Evolutionary conservation across 2,888 invertebrate species (phyloP), one percentile per base, ranked within the genome.

Genomic region (Brachyptera risi): DNA sequence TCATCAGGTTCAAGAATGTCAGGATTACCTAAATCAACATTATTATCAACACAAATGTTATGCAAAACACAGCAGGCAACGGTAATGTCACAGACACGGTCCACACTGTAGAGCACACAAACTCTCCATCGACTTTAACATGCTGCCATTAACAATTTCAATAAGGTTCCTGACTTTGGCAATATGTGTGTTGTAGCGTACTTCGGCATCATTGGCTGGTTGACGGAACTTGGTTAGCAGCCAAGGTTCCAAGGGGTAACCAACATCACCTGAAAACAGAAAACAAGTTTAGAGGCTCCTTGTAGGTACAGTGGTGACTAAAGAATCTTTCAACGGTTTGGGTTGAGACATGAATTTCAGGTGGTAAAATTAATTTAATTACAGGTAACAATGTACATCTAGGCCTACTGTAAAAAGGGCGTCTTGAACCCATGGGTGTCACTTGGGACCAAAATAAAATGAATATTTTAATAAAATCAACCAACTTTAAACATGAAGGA

Each of bases 121-220:
- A 50, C 26, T 27, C 50, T 50, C 50, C 50, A 50, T 13, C 50
- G 50, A 24, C 50, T 50, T 21, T 44, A n/a, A 19, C 17, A 44
- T 2, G 19, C 15, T 44, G 19, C 44, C 44, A 11, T 44, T 44
- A 11, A 44, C 44, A 44, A 17, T 44, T 21, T 44, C 44, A 44
- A 44, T 44, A 17, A 44, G 21, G 44, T 19, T 44, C 19, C 44
- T 17, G 44, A 19, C 11, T 11, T 9, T 15, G 11, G 19, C 44
- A 19, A 44, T 21, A 11, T 9, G 9, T 17, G n/a, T 21, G 19
- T 44, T 44, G 44, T 17, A 44, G 11, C 21, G 44, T 5, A 9
- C 9, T 19, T 44, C 19, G 11, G 44, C 17, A 2, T 2, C 44
- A 11, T 17, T 44, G 3, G 4, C 44, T 17, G 44, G 44, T n/a